Evolutionary conservation across 2,113 vertebrate species (phyloP), one percentile per base, ranked within the genome.

Genomic region (Esox niger): DNA sequence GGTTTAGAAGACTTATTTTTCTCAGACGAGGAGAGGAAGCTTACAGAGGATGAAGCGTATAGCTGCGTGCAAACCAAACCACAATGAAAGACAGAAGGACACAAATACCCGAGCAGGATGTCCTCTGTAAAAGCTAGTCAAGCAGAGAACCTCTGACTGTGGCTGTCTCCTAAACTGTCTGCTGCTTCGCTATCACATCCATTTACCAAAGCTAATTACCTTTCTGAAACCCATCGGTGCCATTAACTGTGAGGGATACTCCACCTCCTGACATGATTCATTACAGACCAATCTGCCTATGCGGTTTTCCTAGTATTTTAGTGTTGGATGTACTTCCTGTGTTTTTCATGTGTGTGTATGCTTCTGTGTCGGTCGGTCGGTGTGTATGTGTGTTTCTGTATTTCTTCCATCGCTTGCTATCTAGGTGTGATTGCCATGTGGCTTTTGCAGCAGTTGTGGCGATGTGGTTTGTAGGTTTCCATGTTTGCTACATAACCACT

Each of bases 61-160:
- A 52, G 33, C 69, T 65, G 17, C 46, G 15, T 52, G 55, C 35
- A 56, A 54, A 61, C 59, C 73, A 56, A 54, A 61, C 63, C 75
- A 70, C 77, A 61, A 20, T 54, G 62, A 71, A 6, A 71, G 15
- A 30, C 30, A 67, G 73, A 74, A 80, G 80, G 78, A 76, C 73
- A 79, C 71, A 75, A 70, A 61, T 59, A 6, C 52, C 65, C 61
- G 86, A 82, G 87, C 88, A 90, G 89, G 85, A 89, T 86, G 74
- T 87, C 82, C 78, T 86, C 67, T 58, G 65, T 52, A 33, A 17
- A 59, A 80, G 66, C 33, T 68, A 87, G 74, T 78, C 83, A 79
- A 71, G 85, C 86, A 81, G 57, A 88, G 78, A 88, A 74, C 83
- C 83, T 83, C 59, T 62, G 33, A 15, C 38, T 43, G 38, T 15